Evolutionary conservation across 2,888 invertebrate species (phyloP), one percentile per base, ranked within the genome.

Genomic region (Danaus chrysippus): DNA sequence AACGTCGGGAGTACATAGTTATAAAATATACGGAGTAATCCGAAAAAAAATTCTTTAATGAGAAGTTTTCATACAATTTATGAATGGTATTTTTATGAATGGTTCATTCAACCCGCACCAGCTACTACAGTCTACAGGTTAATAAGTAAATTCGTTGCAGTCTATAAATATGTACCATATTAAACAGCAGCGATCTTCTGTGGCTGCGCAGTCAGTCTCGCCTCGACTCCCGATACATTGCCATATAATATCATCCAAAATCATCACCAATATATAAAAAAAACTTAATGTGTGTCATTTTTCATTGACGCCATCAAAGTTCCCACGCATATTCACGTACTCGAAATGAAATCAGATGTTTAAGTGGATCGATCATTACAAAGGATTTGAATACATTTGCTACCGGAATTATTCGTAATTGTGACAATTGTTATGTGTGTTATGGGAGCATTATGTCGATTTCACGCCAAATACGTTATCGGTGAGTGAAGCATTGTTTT

Each of bases 401-500:
- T 52, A 56, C 56, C 58, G 62, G 62, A 62, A 58, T 64, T 46
- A 56, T 55, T 57, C 23, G 58, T 34, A 59, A 46, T 54, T 56
- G 44, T 63, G 61, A 61, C 62, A 65, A 60, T 59, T 54, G 61
- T 56, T 58, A 86, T 88, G 88, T 89, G 88, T 87, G 86, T 88
- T 72, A 88, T 89, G 83, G 89, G 90, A 69, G 87, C 83, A 68
- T 74, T 91, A 73, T 91, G 90, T 74, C 86, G 87, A 62, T 87
- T 87, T 71, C 90, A 90, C 72, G 90, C 90, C 68, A 90, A 84
- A 78, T 87, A 87, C 74, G 84, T 86, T 66, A 82, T 89, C 71
- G 84, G 90, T 90, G 76, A 90, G 90, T 82, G 64, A 49, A 56
- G 54, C 49, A 54, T 44, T 59, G 59, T 59, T 56, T 17, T 42